phyloP scores from a whole-genome alignment of 2,113 vertebrate genomes.

The Gopherus evgoodei region DNA sequence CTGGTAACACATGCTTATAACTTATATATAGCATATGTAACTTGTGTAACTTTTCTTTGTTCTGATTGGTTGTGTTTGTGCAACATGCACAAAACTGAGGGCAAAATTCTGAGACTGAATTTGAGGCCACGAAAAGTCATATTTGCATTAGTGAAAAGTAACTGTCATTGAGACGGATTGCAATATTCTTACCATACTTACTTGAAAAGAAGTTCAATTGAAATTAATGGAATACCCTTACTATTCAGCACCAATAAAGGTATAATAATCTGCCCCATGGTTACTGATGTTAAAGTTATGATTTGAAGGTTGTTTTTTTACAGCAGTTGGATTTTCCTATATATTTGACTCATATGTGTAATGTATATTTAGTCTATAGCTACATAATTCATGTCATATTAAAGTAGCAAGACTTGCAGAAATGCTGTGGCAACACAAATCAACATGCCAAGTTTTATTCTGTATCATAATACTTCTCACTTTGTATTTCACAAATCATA shows the following conservation, averaged over 20 bases:
- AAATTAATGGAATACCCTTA: not conserved
- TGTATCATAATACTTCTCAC: not conserved
- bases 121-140: rapidly evolving
- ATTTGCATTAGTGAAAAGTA: rapidly evolving
- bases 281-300: not conserved
- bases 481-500: not conserved
- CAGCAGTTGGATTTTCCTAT: not conserved
- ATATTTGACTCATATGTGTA: not conserved
- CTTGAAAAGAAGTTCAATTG: not conserved
- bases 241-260: not conserved
- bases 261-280: not conserved
- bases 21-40: not conserved
- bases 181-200: not conserved
- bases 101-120: not conserved
- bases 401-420: not conserved
- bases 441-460: not conserved
- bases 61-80: not conserved
- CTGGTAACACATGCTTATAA: not conserved
- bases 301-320: not conserved
- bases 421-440: not conserved
- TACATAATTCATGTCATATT: not conserved
- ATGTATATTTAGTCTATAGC: not conserved
- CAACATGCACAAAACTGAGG: not conserved
- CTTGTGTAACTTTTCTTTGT: not conserved
- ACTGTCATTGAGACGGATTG: rapidly evolving